Base-by-base conservation (phyloP, 92 coral and sea anemone genomes). In the Virgularia gustaviana region DNA sequence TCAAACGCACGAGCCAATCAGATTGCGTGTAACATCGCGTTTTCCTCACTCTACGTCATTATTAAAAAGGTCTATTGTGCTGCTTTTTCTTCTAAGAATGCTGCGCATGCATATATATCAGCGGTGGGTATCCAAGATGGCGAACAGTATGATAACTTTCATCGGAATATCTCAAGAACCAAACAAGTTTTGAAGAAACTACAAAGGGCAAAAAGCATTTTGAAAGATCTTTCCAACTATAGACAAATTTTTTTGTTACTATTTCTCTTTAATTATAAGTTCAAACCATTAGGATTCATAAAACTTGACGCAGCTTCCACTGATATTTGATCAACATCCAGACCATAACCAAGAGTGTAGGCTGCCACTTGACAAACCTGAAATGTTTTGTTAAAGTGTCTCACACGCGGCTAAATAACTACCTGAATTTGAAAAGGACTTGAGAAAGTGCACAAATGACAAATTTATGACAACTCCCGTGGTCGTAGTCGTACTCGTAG, bases 351-450 rank as follows among this genome's bases (percentile, higher is more conserved):
- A 43, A 90, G 85, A 25, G 64, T 23, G 56, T 82, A 75, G 6
- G 95, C 97, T 8, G 89, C 97, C 9, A 90, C 97, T 72, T 90
- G 97, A 28, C 87, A 85, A 27, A 88, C 95, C 97, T 90, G 66
- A n/a, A 27, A 30, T 24, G 8, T 42, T 0, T 7, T 15, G 15
- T 8, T 39, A 39, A 59, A 42, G 29, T 6, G 12, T 37, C n/a
- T 63, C 55, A 47, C n/a, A n/a, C n/a, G n/a, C n/a, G n/a, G n/a
- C n/a, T n/a, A n/a, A n/a, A n/a, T n/a, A n/a, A n/a, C n/a, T n/a
- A n/a, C n/a, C n/a, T n/a, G n/a, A n/a, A n/a, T 15, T 7, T 39
- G 45, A 7, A 39, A 8, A 39, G 15, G 45, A 39, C 45, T 7
- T 39, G 45, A 39, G 8, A 39, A 39, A 39, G 15, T 8, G 15